Conservation (phyloP, 2,888 invertebrate genomes). For the Exephanes ischioxanthus region DNA sequence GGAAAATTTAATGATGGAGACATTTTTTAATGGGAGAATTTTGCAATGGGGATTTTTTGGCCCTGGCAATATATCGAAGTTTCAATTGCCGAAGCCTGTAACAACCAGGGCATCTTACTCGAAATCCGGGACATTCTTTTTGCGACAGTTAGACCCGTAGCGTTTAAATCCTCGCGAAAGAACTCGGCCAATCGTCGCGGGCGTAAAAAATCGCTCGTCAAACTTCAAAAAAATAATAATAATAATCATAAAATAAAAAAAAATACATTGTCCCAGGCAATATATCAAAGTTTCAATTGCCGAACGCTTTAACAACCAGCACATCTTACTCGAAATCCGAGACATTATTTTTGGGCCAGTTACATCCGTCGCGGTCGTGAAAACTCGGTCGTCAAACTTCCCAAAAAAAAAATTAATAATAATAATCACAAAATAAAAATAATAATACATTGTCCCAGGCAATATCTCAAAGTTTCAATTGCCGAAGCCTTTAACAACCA, state of each 20-base stretch:
- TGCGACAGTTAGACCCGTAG: background rate
- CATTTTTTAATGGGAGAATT: too few relatives aligned
- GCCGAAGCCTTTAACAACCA: background rate
- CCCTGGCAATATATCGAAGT: background rate
- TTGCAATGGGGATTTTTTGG: background rate
- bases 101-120: background rate
- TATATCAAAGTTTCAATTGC: background rate
- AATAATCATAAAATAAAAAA: background rate
- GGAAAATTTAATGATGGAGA: too few relatives aligned
- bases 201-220: conserved; percentile 46
- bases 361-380: conserved; percentile 42
- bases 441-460: background rate
- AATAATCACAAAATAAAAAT: background rate
- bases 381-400: conserved; percentile 34
- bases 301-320: background rate
- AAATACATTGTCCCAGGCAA: background rate
- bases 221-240: background rate
- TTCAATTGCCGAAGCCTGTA: background rate
- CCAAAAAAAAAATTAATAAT: background rate
- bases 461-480: background rate
- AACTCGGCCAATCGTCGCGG: conserved; percentile 63
- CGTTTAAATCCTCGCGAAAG: conserved; percentile 42
- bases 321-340: background rate
- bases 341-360: background rate
- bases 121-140: background rate